Percentiles rank a stretch among this genome's conserved stretches.
Evolutionary conservation across 2,113 vertebrate genomes (phyloP).

Genomic region (Dendrocopos noguchii): DNA sequence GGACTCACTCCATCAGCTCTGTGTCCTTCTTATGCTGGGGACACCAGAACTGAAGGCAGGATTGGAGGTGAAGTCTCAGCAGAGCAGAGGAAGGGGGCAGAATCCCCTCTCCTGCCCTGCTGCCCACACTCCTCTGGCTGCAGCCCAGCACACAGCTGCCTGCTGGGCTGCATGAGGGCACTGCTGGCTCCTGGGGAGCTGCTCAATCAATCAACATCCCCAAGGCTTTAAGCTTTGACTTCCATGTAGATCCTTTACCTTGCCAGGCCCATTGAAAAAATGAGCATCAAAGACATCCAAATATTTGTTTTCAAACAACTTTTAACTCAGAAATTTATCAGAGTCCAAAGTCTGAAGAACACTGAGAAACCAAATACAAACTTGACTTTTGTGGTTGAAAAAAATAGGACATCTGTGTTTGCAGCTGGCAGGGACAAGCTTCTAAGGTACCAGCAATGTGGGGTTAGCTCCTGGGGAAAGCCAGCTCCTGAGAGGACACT

Average conservation of each 20-base stretch:
- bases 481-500: neutral
- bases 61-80: too few relatives aligned
- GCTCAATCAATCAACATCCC: neutral
- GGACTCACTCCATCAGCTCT: too few relatives aligned
- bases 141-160: too few relatives aligned
- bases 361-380: neutral
- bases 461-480: neutral
- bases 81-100: too few relatives aligned
- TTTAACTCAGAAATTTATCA: neutral
- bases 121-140: too few relatives aligned
- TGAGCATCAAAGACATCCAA: neutral
- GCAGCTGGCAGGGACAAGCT: neutral
- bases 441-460: neutral
- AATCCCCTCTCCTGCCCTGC: too few relatives aligned
- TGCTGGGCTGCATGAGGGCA: too few relatives aligned
- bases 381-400: neutral
- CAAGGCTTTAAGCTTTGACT: neutral
- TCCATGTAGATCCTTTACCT: neutral
- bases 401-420: neutral
- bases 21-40: too few relatives aligned
- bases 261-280: neutral
- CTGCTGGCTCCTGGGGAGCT: too few relatives aligned
- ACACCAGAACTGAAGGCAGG: too few relatives aligned
- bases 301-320: neutral
- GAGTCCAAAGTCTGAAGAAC: constrained; percentile 14